Conservation (phyloP, 1,140 invertebrate species). For the Trachelipus rathkii region DNA sequence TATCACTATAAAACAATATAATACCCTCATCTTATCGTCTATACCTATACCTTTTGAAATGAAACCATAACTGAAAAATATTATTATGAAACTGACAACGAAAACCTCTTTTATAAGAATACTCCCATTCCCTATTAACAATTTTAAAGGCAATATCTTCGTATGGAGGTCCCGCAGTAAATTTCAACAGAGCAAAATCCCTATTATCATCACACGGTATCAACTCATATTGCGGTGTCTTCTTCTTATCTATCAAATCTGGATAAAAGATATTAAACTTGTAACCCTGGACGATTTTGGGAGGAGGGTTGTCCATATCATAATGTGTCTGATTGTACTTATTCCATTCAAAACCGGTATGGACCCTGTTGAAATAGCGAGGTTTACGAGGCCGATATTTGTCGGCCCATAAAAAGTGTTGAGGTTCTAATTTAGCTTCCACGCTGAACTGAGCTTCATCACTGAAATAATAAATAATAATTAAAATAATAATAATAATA, state of each 20-base stretch:
- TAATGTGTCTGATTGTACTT: slow-evolving; percentile 99
- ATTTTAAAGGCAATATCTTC: slow-evolving; percentile 99
- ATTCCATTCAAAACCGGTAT: slow-evolving; percentile 98
- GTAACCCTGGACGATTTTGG: slow-evolving; percentile 99
- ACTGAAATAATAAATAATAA: slow-evolving; percentile 45
- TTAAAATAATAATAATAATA: background rate
- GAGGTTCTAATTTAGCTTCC: slow-evolving; percentile 76
- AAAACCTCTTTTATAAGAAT: slow-evolving; percentile 96
- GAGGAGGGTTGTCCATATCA: slow-evolving; percentile 99
- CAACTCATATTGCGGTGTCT: slow-evolving; percentile 90
- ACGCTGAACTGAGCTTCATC: slow-evolving; percentile 91
- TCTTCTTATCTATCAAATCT: slow-evolving; percentile 92
- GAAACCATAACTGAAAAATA: too few relatives aligned
- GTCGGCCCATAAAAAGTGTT: slow-evolving; percentile 94
- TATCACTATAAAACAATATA: too few relatives aligned
- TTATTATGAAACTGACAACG: slow-evolving; percentile 98
- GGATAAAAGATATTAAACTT: slow-evolving; percentile 99
- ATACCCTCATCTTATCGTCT: too few relatives aligned
- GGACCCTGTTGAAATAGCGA: slow-evolving; percentile 88
- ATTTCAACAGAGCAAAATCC: slow-evolving; percentile 91
- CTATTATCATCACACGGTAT: slow-evolving; percentile 82
- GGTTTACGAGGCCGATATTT: slow-evolving; percentile 97
- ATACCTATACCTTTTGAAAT: too few relatives aligned
- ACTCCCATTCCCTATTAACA: slow-evolving; percentile 98
- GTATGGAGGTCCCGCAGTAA: slow-evolving; percentile 94